Base-by-base conservation (phyloP, 2,888 invertebrate genomes). In the Urechis unicinctus region DNA sequence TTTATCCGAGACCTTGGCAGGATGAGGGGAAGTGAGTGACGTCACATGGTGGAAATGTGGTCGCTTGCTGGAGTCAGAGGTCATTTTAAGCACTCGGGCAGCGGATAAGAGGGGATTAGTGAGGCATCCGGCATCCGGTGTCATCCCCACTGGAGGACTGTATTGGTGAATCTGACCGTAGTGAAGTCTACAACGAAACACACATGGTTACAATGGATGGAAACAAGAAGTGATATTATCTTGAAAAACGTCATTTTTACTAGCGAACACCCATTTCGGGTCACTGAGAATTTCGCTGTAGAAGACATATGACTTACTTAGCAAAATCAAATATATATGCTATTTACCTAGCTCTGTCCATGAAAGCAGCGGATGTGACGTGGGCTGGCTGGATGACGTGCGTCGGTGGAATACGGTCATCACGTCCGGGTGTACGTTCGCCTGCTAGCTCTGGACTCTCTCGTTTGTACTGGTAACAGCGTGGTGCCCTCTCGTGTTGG, bases 401-500 rank as follows among this genome's bases (percentile, higher is more conserved):
- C 25, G 41, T 43, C 6, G 52, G 17, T 13, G 48, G 42, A 45
- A 36, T 9, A 9, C 36, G 36, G 36, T 36, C 36, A 9, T 36
- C 36, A 13, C 36, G 9, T 9, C 36, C 36, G 36, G 36, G 17
- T 9, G 36, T 9, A 22, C 45, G 42, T 28, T 54, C 47, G 49
- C 49, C 49, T 28, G 25, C 29, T 2, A 57, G 51, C 26, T 58
- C 58, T 2, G 55, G 58, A 36, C 55, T 58, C 26, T 47, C 51
- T 21, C 54, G 50, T 47, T 60, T 52, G 61, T 68, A 72, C 63
- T 73, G 73, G 62, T 72, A 73, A 54, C 73, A 81, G 46, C 91
- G 82, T 0, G 91, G 90, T 9, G 91, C 90, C 61, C 92, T 81
- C 78, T 92, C 92, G 77, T 92, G 91, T 74, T 92, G 91, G 24